Conservation (phyloP, 1,140 invertebrate genomes). For the Heliothis virescens region DNA sequence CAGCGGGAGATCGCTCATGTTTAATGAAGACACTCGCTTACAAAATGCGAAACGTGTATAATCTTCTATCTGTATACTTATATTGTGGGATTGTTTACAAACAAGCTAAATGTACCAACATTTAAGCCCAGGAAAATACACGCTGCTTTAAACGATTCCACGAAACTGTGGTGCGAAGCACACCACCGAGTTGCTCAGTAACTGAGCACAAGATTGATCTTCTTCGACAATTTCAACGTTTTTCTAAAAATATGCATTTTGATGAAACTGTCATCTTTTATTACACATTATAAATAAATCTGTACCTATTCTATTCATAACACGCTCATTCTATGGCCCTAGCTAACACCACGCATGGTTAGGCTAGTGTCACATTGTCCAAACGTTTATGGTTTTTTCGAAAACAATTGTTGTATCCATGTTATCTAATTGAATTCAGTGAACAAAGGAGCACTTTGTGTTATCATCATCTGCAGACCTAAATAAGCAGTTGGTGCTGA, state of each 20-base stretch:
- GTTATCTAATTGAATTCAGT: slow-evolving; percentile 40
- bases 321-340: slow-evolving; percentile 5
- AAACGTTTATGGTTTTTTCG: slow-evolving; percentile 27
- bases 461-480: slow-evolving; percentile 47
- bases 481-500: slow-evolving; percentile 43
- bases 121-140: too few relatives aligned
- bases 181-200: too few relatives aligned
- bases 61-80: too few relatives aligned
- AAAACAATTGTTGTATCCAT: slow-evolving; percentile 37
- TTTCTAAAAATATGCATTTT: too few relatives aligned
- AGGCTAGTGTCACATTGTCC: slow-evolving; percentile 14
- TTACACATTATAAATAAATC: background rate
- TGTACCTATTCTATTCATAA: background rate
- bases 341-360: slow-evolving; percentile 18
- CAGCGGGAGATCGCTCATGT: background rate
- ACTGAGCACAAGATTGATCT: too few relatives aligned
- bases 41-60: background rate
- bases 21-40: background rate
- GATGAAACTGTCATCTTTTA: too few relatives aligned
- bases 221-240: too few relatives aligned
- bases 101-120: too few relatives aligned
- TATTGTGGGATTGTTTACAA: too few relatives aligned
- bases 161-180: too few relatives aligned
- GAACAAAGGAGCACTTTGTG: slow-evolving; percentile 29
- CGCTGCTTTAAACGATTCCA: too few relatives aligned